Percentiles rank a stretch among this genome's conserved stretches.
Evolutionary conservation across 2,113 vertebrate genomes (phyloP).

Genomic region (Oreocharis arfaki): DNA sequence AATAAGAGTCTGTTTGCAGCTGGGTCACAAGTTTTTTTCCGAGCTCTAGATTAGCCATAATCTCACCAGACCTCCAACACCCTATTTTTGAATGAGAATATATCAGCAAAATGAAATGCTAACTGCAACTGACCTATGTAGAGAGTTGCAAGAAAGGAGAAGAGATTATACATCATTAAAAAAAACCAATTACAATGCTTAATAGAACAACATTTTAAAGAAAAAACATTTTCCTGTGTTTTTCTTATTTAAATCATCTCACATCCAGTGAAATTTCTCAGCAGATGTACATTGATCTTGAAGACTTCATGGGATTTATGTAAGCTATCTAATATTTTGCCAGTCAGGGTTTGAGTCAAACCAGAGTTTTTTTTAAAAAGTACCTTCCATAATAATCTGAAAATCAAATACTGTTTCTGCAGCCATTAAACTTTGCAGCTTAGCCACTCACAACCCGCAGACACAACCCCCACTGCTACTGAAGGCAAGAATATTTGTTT

Average conservation of each 20-base stretch:
- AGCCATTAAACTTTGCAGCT: not conserved
- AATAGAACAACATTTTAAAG: not conserved
- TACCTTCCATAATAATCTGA: not conserved
- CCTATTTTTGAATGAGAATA: not conserved
- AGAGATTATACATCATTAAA: not conserved
- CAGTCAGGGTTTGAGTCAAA: not conserved
- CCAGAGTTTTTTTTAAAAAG: not conserved
- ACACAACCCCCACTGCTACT: accelerated
- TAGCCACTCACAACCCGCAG: not conserved
- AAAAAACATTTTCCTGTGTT: not conserved
- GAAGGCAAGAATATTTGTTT: not conserved
- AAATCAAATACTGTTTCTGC: not conserved
- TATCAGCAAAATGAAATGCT: not conserved
- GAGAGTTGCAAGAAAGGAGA: not conserved
- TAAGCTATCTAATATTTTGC: not conserved
- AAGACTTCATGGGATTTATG: not conserved
- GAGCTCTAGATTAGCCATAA: not conserved
- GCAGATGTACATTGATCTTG: not conserved
- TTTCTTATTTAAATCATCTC: not conserved
- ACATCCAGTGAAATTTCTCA: not conserved
- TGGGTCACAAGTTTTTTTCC: not conserved
- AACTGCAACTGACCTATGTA: not conserved
- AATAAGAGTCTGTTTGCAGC: not conserved
- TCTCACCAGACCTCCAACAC: not conserved
- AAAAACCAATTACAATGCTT: not conserved